A percentile compares a stretch with the other conserved stretches of the same genome.
phyloP scores from a whole-genome alignment of 2,888 invertebrate genomes.

The Drosophila algonquin region DNA sequence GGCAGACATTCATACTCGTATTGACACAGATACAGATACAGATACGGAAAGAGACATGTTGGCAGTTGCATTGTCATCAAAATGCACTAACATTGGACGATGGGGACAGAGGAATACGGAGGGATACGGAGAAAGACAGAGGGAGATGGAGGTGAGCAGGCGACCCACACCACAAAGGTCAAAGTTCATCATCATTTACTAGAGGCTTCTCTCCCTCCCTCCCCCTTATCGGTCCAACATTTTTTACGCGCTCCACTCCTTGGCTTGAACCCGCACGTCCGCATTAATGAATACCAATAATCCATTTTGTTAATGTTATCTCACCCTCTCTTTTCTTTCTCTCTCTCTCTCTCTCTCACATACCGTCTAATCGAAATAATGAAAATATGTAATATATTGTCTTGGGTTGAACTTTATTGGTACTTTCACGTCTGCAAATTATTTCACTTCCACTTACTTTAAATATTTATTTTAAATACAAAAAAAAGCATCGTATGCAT shows the following conservation, averaged over 20 bases:
- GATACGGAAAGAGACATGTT: slow-evolving; percentile 1
- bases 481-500: no score
- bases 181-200: slow-evolving; percentile 61
- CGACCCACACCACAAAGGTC: slow-evolving; percentile 50
- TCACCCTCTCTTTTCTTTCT: no score
- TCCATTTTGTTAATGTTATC: slow-evolving; percentile 1
- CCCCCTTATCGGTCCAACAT: not conserved
- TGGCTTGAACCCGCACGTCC: slow-evolving; percentile 21
- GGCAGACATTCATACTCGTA: slow-evolving; percentile 26
- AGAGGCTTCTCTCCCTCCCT: not conserved
- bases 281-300: slow-evolving; percentile 35
- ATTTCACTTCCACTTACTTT: no score
- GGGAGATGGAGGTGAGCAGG: not conserved
- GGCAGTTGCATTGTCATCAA: slow-evolving; percentile 61
- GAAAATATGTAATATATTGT: no score
- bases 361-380: no score
- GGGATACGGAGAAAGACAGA: not conserved
- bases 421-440: no score
- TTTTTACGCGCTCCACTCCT: not conserved
- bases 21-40: not conserved
- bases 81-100: slow-evolving; percentile 31
- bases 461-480: no score
- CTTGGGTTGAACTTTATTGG: no score
- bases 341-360: slow-evolving; percentile 3
- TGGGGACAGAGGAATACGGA: not conserved